Evolutionary conservation across 2,113 vertebrate genomes (phyloP), one percentile per base, ranked within the genome.

Genomic region (Pogona vitticeps): DNA sequence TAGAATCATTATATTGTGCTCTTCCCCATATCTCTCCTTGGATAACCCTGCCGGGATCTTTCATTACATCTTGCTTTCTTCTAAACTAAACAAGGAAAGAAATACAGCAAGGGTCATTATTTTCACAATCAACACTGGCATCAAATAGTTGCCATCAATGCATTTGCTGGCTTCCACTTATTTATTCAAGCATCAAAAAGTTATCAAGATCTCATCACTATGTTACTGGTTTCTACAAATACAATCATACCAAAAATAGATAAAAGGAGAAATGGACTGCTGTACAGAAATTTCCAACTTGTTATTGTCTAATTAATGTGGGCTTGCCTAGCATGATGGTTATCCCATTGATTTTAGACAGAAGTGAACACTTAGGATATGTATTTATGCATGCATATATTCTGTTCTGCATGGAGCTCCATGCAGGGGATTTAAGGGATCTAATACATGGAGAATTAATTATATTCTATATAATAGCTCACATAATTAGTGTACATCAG

Each of bases 141-240:
- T 33, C 81, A 23, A 90, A 61, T 73, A 72, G 46, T n/a, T 92
- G 76, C 80, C 89, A 88, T 79, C 6, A 70, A 84, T 89, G 83
- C 86, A 61, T 85, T 84, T 71, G 76, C 28, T 80, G 91, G 7
- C 42, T 91, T 87, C 82, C 84, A 2, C 89, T 91, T 92, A 84
- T 85, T 91, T 87, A 84, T 87, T 80, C 80, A 61, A 90, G 87
- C 85, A 78, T 87, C 82, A 86, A 91, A 70, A 88, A 3, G 81
- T 89, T 75, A 85, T 33, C 85, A 79, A 65, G 28, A 71, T 90
- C 83, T 76, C 7, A 79, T 17, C 80, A 21, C 59, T 91, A 86
- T 85, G 91, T 88, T 85, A 89, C 92, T 90, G 78, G 85, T 86
- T 79, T 89, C 80, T 84, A 73, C 75, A 85, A 91, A 89, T 36